Percentiles rank a stretch among this genome's conserved stretches.
phyloP scores from a whole-genome alignment of 2,888 invertebrate genomes.

The Agrotis segetum region DNA sequence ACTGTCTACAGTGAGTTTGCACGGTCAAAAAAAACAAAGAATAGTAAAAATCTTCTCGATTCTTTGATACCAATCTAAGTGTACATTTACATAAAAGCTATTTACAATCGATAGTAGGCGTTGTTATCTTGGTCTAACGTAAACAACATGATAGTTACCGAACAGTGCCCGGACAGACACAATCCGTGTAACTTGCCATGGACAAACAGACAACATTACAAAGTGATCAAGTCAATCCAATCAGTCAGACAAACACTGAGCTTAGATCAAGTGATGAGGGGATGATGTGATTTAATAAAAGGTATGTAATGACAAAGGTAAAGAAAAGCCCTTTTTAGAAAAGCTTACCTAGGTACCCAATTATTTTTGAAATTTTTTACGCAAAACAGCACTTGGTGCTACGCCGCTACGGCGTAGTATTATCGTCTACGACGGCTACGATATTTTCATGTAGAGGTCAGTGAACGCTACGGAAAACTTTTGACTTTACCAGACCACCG shows the following conservation, averaged over 20 bases:
- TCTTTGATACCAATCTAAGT: background rate
- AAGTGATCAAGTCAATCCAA: slow-evolving; percentile 54
- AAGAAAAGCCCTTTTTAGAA: background rate
- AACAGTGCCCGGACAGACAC: background rate
- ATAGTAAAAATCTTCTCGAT: background rate
- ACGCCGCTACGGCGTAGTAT: slow-evolving; percentile 18
- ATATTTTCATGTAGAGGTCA: background rate
- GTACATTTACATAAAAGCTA: background rate
- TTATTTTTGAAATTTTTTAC: background rate
- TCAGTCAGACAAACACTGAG: slow-evolving; percentile 32
- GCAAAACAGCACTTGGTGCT: background rate
- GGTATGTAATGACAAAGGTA: background rate
- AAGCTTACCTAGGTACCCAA: too few species aligned
- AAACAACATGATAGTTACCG: slow-evolving; percentile 5
- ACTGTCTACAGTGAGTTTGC: background rate
- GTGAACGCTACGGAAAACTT: background rate
- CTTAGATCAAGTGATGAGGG: slow-evolving; percentile 8
- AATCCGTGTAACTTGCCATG: slow-evolving; percentile 16
- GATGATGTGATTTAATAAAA: background rate
- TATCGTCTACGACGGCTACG: background rate
- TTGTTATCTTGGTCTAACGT: background rate
- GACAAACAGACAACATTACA: slow-evolving; percentile 55
- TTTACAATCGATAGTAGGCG: slow-evolving; percentile 16
- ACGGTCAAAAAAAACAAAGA: background rate
- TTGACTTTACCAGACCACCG: slow-evolving; percentile 4